Conservation (phyloP, 92 coral and sea anemone species). For the Anthopleura xanthogrammica region DNA sequence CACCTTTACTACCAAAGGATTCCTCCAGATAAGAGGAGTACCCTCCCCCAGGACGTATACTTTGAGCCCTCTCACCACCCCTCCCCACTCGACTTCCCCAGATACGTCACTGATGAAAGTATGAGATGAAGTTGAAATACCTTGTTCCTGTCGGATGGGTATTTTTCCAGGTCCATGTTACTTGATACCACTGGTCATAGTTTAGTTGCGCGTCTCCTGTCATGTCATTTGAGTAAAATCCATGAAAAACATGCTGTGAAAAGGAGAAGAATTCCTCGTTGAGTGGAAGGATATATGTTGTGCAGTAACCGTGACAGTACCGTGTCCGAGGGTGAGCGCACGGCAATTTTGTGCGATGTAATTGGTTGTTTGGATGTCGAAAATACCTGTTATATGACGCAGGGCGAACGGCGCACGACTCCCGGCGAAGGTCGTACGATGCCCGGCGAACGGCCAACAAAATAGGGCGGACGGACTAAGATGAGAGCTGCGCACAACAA, state of each 20-base stretch:
- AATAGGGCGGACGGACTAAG: not conserved
- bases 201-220: constrained; percentile 15
- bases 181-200: constrained; percentile 68
- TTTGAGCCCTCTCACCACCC: too few species aligned
- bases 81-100: too few species aligned
- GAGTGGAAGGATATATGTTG: not conserved
- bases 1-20: too few species aligned
- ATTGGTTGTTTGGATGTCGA: too few species aligned
- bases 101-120: too few species aligned
- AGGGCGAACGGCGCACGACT: not conserved
- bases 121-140: not conserved
- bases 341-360: too few species aligned
- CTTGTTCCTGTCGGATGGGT: not conserved
- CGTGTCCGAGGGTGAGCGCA: too few species aligned
- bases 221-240: constrained; percentile 54
- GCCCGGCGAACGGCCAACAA: not conserved
- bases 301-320: too few species aligned
- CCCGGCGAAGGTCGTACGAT: not conserved
- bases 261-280: not conserved
- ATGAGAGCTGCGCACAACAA: too few species aligned
- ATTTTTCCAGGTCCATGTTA: constrained; percentile 70
- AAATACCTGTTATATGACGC: not conserved
- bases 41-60: too few species aligned
- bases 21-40: too few species aligned
- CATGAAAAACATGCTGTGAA: constrained; percentile 60